Base-by-base conservation (phyloP, 2,797 vertebrate species). In the Scolopax bukidnonensis region DNA sequence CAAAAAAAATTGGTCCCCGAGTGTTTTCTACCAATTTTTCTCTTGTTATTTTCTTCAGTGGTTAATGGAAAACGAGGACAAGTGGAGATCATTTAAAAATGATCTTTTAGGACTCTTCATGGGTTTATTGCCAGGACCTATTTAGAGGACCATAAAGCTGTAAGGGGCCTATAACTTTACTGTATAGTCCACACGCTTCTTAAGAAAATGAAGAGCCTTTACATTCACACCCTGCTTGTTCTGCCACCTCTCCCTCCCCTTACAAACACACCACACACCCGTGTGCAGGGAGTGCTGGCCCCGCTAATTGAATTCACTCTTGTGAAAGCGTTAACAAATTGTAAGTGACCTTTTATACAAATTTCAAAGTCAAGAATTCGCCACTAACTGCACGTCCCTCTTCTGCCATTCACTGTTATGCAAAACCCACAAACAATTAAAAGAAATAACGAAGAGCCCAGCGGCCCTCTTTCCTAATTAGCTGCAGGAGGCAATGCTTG, bases 341-440 rank as follows among this genome's bases (percentile, higher is more conserved):
- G 96, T 93, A 96, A 97, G 94, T 92, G 97, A 98, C 97, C 96
- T 95, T 85, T 95, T 79, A 86, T 76, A 96, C 75, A 80, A 90
- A 97, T 97, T 95, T 92, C 87, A 96, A 96, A 96, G 97, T 92
- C 94, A 73, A 95, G 95, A 61, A 79, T 85, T 56, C 48, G 4
- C 68, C 24, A 10, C 95, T 87, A 84, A 91, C 93, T 3, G 27
- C 81, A 27, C 71, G 41, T 94, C 95, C 97, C 93, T 95, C 86
- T 61, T 71, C 96, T 94, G 92, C 93, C 95, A 91, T 97, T 97
- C 97, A 84, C 95, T 51, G 88, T 96, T 97, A 96, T 68, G 96
- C 96, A 96, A 96, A 96, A 96, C 95, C 97, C 89, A 96, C 97
- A 97, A 98, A 98, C 97, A 98, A 98, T 98, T 98, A 97, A 94